Base-by-base conservation (phyloP, 2,113 vertebrate genomes). In the Austrofundulus limnaeus region DNA sequence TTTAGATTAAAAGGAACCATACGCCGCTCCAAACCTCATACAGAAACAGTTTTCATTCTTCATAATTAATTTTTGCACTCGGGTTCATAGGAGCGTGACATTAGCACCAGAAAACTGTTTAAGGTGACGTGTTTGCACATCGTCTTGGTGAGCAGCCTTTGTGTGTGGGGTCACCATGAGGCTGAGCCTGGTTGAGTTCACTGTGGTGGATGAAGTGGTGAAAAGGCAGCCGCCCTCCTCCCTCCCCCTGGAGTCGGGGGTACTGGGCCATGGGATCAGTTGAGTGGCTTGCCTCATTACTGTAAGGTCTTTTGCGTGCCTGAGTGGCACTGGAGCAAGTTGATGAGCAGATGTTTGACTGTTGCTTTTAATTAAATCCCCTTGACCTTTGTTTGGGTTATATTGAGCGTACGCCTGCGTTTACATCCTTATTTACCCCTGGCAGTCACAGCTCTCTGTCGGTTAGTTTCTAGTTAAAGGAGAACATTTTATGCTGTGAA, bases 301-400 rank as follows among this genome's bases (percentile, higher is more conserved):
- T 78, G 77, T 77, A 72, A 74, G 76, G 75, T 66, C 66, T 74
- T 83, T 74, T 72, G 84, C 75, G 58, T 87, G 79, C 72, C 82
- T 87, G 85, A 90, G 80, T 88, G 83, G 81, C 48, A 68, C 69
- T 87, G 85, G 61, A 87, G 85, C 77, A 67, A 84, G 81, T 83
- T 85, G 87, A 91, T 89, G 91, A 88, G 85, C 90, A 90, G 92
- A 91, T 91, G 91, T 90, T 85, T 81, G 85, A 89, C 89, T 91
- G 88, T 90, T 93, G 87, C 85, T 92, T 91, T 90, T 91, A 91
- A 92, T 92, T 89, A 91, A 89, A 90, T 90, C 86, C 74, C 54
- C 70, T 78, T 86, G 83, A 90, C 83, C 84, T 92, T 92, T 92
- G 86, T 92, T 89, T 85, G 78, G 72, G 87, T 81, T 85, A 85